phyloP scores from a whole-genome alignment of 2,797 vertebrate species.

The Myotis planiceps region DNA sequence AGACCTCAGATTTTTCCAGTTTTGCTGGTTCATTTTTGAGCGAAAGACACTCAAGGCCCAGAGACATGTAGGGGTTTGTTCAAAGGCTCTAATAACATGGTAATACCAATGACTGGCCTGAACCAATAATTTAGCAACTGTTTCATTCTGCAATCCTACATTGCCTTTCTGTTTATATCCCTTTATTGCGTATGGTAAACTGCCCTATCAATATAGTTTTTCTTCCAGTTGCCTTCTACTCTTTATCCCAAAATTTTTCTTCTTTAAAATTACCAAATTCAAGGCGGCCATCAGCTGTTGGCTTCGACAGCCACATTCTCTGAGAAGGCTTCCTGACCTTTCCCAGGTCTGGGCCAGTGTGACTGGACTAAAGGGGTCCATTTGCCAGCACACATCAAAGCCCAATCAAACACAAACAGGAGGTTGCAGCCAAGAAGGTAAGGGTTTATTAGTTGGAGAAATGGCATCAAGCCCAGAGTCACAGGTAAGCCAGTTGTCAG shows the following conservation, averaged over 20 bases:
- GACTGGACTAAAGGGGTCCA: not conserved
- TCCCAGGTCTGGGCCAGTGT: not conserved
- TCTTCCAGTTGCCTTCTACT: not conserved
- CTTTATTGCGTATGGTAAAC: not conserved
- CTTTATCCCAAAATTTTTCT: not conserved
- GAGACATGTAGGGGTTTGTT: not conserved
- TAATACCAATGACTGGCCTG: not conserved
- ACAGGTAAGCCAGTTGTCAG: not conserved
- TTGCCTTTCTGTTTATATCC: not conserved
- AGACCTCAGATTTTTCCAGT: not conserved
- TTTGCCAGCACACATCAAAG: not conserved
- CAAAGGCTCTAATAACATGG: not conserved
- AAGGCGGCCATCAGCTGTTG: fast-evolving
- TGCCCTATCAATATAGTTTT: not conserved
- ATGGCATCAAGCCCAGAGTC: not conserved
- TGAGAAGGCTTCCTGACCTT: not conserved
- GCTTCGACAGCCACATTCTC: not conserved
- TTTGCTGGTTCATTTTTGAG: not conserved
- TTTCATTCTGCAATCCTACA: not conserved
- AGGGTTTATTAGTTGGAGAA: not conserved
- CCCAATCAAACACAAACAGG: not conserved
- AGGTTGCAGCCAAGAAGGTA: not conserved
- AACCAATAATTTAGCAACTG: not conserved
- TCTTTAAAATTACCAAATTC: not conserved
- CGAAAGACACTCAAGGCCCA: not conserved